Evolutionary conservation across 2,113 vertebrate genomes (phyloP).

Genomic region (Megaleporinus macrocephalus): DNA sequence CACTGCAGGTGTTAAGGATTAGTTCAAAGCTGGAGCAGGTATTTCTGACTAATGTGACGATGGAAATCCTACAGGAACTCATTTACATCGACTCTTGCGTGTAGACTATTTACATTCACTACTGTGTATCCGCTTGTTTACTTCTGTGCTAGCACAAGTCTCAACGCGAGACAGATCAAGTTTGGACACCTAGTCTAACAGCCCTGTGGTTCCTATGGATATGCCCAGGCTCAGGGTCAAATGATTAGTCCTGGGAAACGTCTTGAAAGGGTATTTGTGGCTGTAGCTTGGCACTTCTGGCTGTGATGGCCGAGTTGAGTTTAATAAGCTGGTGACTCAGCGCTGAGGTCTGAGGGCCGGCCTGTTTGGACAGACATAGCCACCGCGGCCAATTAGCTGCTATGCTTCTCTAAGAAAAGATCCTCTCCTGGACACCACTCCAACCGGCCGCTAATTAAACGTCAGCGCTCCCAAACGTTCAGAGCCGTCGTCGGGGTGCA

Average conservation of each 20-base stretch:
- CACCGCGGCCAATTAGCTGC: slow-evolving; percentile 47
- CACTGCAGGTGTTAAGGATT: background rate
- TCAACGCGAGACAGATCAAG: background rate
- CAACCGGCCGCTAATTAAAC: slow-evolving; percentile 47
- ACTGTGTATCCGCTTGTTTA: background rate
- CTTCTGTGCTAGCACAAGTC: background rate
- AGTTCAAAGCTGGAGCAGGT: background rate
- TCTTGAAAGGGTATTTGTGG: slow-evolving; percentile 25
- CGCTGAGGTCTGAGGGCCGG: slow-evolving; percentile 18
- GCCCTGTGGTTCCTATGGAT: background rate
- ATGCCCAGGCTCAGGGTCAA: slow-evolving; percentile 22
- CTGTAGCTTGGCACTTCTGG: slow-evolving; percentile 21
- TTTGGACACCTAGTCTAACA: background rate
- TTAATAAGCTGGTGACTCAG: slow-evolving; percentile 52
- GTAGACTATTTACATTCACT: background rate
- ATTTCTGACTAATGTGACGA: background rate
- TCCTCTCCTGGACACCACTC: slow-evolving; percentile 19
- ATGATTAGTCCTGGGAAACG: slow-evolving; percentile 8
- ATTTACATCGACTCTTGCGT: background rate
- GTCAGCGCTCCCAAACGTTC: slow-evolving; percentile 13
- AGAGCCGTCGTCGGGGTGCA: background rate
- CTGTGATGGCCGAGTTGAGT: slow-evolving; percentile 11
- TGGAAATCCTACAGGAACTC: background rate
- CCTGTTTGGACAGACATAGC: slow-evolving; percentile 34
- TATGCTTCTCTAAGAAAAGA: slow-evolving; percentile 32